Conservation (phyloP, 2,113 vertebrate genomes). For the Zosterops borbonicus region DNA sequence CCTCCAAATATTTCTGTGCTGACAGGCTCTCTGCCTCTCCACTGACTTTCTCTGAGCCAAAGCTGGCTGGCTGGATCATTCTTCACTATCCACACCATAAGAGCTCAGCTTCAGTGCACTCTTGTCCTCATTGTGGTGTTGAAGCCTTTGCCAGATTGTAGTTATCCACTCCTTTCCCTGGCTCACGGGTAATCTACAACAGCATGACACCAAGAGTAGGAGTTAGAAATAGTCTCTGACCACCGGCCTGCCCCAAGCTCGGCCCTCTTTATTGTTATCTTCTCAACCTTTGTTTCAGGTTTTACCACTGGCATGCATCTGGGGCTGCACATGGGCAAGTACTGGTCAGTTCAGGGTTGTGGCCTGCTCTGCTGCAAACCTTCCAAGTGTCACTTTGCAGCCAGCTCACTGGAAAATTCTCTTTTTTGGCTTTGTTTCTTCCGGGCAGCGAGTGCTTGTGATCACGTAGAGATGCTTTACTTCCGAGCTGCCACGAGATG, state of each 20-base stretch:
- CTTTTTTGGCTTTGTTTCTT: background rate
- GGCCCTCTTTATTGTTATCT: background rate
- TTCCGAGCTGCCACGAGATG: background rate
- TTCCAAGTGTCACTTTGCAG: background rate
- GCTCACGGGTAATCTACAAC: background rate
- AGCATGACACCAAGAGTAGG: background rate
- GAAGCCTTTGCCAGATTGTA: fast-evolving
- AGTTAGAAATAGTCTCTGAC: background rate
- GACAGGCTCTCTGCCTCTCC: background rate
- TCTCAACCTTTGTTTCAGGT: background rate
- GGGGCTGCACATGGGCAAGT: background rate
- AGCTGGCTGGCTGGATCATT: background rate
- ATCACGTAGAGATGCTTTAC: background rate
- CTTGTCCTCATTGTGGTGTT: background rate
- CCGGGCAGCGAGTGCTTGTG: fast-evolving
- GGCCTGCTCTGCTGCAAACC: background rate
- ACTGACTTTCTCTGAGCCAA: background rate
- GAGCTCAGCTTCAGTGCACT: fast-evolving
- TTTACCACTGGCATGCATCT: background rate
- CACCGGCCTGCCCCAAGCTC: background rate
- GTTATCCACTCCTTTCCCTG: background rate
- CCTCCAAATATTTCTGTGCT: background rate
- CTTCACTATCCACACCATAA: fast-evolving
- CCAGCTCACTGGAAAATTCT: background rate
- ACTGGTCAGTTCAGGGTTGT: fast-evolving